These are phyloP conservation scores for Ophion costatus DNA, from an alignment of 2,888 invertebrate genomes.

Conservation along the genomic window DNA sequence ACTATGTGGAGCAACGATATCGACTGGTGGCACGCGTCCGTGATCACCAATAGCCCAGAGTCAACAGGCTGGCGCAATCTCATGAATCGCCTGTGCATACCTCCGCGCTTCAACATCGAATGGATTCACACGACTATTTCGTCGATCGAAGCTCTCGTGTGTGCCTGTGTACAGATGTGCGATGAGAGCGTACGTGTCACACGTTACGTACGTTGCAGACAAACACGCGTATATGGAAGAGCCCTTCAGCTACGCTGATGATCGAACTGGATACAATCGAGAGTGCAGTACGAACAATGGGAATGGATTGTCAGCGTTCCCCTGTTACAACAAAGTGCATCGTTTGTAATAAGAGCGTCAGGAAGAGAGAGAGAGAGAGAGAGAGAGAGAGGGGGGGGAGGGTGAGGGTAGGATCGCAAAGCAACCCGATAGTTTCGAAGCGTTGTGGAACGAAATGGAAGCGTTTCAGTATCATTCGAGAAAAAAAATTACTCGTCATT, in stretches of 20 bases:
- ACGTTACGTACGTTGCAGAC: too few relatives aligned
- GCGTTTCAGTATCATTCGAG: constrained; percentile 14
- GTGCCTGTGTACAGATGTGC: not conserved
- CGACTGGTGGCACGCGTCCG: constrained; percentile 51
- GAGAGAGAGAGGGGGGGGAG: not conserved
- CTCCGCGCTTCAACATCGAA: constrained; percentile 23
- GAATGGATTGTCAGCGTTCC: constrained; percentile 48
- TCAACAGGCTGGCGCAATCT: constrained; percentile 60
- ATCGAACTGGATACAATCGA: constrained; percentile 41
- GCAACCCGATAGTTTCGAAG: constrained; percentile 35
- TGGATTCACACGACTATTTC: constrained; percentile 49
- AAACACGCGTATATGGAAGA: constrained; percentile 4
- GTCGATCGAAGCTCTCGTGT: constrained; percentile 12
- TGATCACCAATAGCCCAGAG: constrained; percentile 50
- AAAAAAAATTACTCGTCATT: constrained; percentile 58
- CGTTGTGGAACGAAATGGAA: constrained; percentile 30
- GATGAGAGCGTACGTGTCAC: not conserved
- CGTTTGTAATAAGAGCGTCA: constrained; percentile 65
- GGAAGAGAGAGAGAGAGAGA: not conserved
- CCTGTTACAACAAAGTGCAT: constrained; percentile 54
- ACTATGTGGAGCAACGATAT: constrained; percentile 5
- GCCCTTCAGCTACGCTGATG: constrained; percentile 33
- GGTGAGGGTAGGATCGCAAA: not conserved
- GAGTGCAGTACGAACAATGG: constrained; percentile 7
- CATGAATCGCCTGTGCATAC: constrained; percentile 47